Conservation (phyloP, 1,140 invertebrate species). For the Aphis craccivora region DNA sequence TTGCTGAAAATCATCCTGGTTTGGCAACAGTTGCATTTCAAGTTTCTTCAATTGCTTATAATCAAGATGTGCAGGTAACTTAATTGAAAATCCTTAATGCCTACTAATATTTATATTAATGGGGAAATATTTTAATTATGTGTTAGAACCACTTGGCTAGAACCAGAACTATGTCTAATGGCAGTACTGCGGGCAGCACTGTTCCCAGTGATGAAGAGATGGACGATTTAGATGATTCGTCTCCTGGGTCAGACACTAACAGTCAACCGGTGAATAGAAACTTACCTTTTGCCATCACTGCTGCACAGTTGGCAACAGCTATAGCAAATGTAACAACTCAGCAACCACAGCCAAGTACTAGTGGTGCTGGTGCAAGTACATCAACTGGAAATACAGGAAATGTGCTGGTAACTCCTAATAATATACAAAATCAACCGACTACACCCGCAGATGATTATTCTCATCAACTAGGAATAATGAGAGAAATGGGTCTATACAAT, state of each 20-base stretch:
- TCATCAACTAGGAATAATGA: slow-evolving; percentile 82
- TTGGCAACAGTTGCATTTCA: slow-evolving; percentile 67
- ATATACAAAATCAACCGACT: background rate
- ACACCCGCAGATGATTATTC: slow-evolving; percentile 52
- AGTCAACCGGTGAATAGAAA: background rate
- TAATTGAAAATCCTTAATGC: background rate
- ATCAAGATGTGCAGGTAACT: slow-evolving; percentile 64
- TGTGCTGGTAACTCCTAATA: slow-evolving; percentile 11
- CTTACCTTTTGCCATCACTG: slow-evolving; percentile 20
- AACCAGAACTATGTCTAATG: background rate
- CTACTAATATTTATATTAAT: slow-evolving; percentile 15
- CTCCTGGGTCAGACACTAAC: background rate
- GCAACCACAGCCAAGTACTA: slow-evolving; percentile 18
- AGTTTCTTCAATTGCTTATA: slow-evolving; percentile 67
- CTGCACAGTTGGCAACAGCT: slow-evolving; percentile 33
- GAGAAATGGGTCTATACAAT: slow-evolving; percentile 87
- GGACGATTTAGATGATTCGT: slow-evolving; percentile 42
- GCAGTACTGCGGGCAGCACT: background rate
- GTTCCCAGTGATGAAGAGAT: background rate
- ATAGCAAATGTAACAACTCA: slow-evolving; percentile 35
- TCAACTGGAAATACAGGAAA: slow-evolving; percentile 54
- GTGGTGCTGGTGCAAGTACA: slow-evolving; percentile 46
- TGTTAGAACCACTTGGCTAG: background rate
- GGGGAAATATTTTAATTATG: slow-evolving; percentile 4
- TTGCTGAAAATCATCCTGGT: slow-evolving; percentile 66